phyloP scores from a whole-genome alignment of 1,140 invertebrate genomes.

The Andricus grossulariae region DNA sequence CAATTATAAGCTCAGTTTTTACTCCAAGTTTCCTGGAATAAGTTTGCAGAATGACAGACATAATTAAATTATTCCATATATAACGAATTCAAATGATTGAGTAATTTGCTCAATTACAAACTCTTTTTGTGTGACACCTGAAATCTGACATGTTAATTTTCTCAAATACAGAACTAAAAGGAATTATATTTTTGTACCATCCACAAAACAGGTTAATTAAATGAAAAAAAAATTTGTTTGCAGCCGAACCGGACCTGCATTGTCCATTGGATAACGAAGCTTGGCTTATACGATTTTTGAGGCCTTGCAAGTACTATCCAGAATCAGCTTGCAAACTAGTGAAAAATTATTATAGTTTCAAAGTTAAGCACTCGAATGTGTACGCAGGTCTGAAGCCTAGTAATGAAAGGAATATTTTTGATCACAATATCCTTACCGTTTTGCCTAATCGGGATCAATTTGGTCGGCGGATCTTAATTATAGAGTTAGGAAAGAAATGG shows the following conservation, averaged over 20 bases:
- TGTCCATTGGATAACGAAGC: constrained; percentile 83
- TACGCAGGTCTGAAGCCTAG: constrained; percentile 84
- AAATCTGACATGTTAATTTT: no score
- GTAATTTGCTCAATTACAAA: no score
- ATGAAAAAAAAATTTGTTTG: constrained; percentile 47
- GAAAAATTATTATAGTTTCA: constrained; percentile 87
- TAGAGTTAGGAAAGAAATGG: constrained; percentile 90
- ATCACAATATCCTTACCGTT: constrained; percentile 86
- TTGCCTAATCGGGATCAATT: constrained; percentile 85
- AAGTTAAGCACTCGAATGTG: constrained; percentile 84
- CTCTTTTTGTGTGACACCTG: no score
- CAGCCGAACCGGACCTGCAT: constrained; percentile 83
- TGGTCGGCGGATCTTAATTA: constrained; percentile 83
- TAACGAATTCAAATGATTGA: no score
- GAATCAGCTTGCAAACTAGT: constrained; percentile 85
- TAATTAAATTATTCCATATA: no score
- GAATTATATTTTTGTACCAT: no score
- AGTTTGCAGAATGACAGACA: no score
- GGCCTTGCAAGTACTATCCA: constrained; percentile 88
- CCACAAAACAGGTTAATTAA: no score
- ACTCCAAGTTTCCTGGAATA: no score
- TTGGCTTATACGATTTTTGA: constrained; percentile 85
- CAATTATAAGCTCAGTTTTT: no score
- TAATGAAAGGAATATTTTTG: constrained; percentile 85
- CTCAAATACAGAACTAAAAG: no score